Evolutionary conservation across 2,888 invertebrate species (phyloP).

Genomic region (Dorcus parallelipipedus): DNA sequence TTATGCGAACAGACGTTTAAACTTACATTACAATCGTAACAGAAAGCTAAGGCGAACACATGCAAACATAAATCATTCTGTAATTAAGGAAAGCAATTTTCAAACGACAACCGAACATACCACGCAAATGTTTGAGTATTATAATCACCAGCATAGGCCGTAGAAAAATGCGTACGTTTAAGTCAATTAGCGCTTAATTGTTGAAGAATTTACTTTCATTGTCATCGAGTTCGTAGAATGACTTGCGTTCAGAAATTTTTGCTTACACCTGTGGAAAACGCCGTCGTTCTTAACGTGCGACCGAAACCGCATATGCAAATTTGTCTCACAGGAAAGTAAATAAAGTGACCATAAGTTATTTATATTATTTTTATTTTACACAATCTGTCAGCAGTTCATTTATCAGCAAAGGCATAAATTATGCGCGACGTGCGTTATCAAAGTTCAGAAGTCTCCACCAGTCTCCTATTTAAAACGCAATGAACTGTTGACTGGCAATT

Average conservation of each 20-base stretch:
- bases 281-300: too few relatives aligned
- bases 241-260: too few relatives aligned
- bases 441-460: constrained; percentile 11
- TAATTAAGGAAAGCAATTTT: constrained; percentile 1
- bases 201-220: too few relatives aligned
- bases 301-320: too few relatives aligned
- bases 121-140: not conserved
- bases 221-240: too few relatives aligned
- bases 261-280: too few relatives aligned
- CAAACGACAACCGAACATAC: not conserved
- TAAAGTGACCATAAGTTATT: too few relatives aligned
- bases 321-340: too few relatives aligned
- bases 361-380: too few relatives aligned
- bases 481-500: not conserved
- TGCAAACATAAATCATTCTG: not conserved
- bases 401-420: constrained; percentile 12
- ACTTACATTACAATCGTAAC: not conserved
- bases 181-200: too few relatives aligned
- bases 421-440: constrained; percentile 7
- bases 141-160: not conserved
- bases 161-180: not conserved
- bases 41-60: constrained; percentile 1
- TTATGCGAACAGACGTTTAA: not conserved
- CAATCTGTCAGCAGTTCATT: constrained; percentile 7
- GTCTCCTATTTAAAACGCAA: not conserved